Percentiles rank a stretch among this genome's conserved stretches.
phyloP scores from a whole-genome alignment of 2,888 invertebrate species.

The Heteropelma amictum region DNA sequence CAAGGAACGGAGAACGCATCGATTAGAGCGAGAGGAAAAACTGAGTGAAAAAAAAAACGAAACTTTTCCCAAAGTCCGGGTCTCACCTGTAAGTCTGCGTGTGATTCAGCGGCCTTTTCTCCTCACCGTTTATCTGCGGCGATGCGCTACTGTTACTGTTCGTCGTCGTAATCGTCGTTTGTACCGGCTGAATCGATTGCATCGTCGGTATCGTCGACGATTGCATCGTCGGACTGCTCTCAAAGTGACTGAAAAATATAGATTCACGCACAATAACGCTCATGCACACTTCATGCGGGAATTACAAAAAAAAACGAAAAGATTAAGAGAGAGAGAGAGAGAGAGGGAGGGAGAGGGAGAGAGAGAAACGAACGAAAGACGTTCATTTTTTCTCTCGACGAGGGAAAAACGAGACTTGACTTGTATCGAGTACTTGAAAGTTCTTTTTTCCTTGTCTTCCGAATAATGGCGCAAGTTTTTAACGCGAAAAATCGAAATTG shows the following conservation, averaged over 20 bases:
- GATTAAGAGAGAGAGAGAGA: neutral
- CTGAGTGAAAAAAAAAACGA: conserved; percentile 1
- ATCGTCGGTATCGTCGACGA: conserved; percentile 61
- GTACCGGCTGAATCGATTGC: conserved; percentile 66
- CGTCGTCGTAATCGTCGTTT: conserved; percentile 60
- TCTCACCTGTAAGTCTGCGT: conserved; percentile 82
- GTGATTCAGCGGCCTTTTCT: conserved; percentile 83
- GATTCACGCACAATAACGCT: conserved; percentile 62
- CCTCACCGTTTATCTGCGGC: conserved; percentile 81
- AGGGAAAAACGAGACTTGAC: neutral
- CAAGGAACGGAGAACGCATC: neutral
- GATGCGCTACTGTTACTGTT: conserved; percentile 58
- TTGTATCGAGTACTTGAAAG: neutral
- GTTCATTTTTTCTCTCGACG: neutral
- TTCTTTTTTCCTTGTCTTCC: neutral
- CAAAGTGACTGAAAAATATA: conserved; percentile 71
- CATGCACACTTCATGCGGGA: conserved; percentile 59
- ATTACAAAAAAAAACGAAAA: neutral
- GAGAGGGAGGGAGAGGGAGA: neutral
- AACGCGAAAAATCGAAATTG: too few relatives aligned
- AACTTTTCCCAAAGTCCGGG: conserved; percentile 3
- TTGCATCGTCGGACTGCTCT: conserved; percentile 66
- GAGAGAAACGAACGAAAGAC: neutral
- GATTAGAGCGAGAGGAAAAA: too few relatives aligned
- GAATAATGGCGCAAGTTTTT: too few relatives aligned